phyloP scores from a whole-genome alignment of 2,888 invertebrate genomes.

The Nowickia ferox region DNA sequence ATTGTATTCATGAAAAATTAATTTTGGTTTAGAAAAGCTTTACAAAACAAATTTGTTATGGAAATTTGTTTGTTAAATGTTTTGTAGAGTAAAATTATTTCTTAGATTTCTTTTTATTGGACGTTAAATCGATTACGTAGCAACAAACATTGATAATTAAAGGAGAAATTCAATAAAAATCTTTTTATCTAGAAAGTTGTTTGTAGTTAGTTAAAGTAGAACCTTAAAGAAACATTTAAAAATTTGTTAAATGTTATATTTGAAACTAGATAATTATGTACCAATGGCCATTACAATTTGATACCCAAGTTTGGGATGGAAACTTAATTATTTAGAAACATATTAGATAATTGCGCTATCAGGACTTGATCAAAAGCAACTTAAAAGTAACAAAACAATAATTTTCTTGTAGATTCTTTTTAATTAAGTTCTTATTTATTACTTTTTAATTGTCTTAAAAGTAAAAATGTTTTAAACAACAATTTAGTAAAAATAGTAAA shows the following conservation, averaged over 20 bases:
- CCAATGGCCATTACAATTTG: constrained; percentile 52
- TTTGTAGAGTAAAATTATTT: no score
- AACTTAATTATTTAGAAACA: constrained; percentile 35
- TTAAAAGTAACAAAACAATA: constrained; percentile 16
- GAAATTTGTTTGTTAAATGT: no score
- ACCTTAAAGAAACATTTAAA: constrained; percentile 31
- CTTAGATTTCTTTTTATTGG: no score
- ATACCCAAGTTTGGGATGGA: constrained; percentile 16
- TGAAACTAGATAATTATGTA: constrained; percentile 54
- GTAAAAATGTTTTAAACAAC: background rate
- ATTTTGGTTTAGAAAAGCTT: no score
- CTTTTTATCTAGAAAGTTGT: constrained; percentile 36
- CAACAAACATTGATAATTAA: constrained; percentile 6
- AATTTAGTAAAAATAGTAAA: constrained; percentile 35
- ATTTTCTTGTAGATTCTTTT: constrained; percentile 8
- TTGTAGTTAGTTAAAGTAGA: constrained; percentile 68
- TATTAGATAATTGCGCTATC: constrained; percentile 54
- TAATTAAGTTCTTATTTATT: background rate
- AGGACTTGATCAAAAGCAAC: constrained; percentile 27
- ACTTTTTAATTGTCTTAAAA: constrained; percentile 3
- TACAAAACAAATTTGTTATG: no score
- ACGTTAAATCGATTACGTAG: background rate
- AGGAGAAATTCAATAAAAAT: constrained; percentile 19
- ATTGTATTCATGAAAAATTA: no score
- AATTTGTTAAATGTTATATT: constrained; percentile 58